Base-by-base conservation (phyloP, 35 echinoderm and acorn worm genomes). In the Anneissia japonica region DNA sequence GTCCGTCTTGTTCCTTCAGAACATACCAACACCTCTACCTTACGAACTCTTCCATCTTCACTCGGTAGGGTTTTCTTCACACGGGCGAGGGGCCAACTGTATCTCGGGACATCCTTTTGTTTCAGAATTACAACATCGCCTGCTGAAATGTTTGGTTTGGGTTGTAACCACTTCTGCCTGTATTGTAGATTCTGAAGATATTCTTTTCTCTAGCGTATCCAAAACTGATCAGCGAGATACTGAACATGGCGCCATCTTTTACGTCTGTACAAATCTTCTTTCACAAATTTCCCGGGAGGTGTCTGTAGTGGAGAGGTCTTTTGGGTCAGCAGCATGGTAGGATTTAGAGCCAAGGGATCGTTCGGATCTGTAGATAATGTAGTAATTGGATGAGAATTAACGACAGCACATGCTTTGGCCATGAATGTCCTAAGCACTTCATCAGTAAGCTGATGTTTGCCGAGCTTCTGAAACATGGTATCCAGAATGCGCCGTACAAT, bases 401-500 rank as follows among this genome's bases (percentile, higher is more conserved):
- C 87, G 23, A 93, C 75, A 11, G 86, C 87, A 32, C 33, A 37
- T 35, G 82, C 91, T 51, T 93, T 87, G 14, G 81, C 81, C 91
- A 93, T 93, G 30, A 93, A 86, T 21, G 91, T 93, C 0, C 80
- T 77, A 40, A 93, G 46, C 0, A 74, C 36, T 26, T 93, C 91
- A 46, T 93, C 87, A 0, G 91, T 93, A 4, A 92, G 81, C 26
- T 23, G 51, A 23, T 64, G 51, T 23, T 64, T 43, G 26, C 85
- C 85, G 0, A 87, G 38, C 28, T 79, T 55, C 4, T 64, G 31
- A 36, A 85, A 85, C 51, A 85, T 73, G 30, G 83, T 31, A 0
- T 31, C n/a, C 29, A 85, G 38, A 29, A 85, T 56, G 28, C 23
- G 32, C 35, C 83, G 0, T 7, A 85, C 14, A 10, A 35, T 85